Evolutionary conservation across 2,888 invertebrate genomes (phyloP).

Genomic region (Scaptomyza cyrtandrae): DNA sequence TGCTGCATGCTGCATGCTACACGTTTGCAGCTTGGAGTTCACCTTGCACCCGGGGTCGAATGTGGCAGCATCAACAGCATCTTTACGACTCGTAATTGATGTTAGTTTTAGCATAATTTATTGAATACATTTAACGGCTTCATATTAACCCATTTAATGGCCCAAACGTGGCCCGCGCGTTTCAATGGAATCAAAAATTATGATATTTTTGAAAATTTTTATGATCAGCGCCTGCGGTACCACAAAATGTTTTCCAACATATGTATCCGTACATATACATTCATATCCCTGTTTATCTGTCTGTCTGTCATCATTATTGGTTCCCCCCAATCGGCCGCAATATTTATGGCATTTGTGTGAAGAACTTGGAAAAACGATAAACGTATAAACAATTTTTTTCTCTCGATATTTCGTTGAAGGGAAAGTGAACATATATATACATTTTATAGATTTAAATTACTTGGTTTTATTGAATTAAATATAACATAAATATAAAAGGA

Average conservation of each 20-base stretch:
- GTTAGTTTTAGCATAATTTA: slow-evolving; percentile 82
- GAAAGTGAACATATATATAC: not conserved
- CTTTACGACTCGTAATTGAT: slow-evolving; percentile 82
- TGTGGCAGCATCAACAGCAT: slow-evolving; percentile 17
- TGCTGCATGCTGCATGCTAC: slow-evolving; percentile 8
- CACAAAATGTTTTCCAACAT: slow-evolving; percentile 46
- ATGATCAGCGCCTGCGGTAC: slow-evolving; percentile 48
- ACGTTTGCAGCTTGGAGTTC: slow-evolving; percentile 24
- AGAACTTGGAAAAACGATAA: slow-evolving; percentile 4
- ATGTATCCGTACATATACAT: too few relatives aligned
- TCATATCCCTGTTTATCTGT: not conserved
- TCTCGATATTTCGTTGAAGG: not conserved
- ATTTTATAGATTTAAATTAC: too few relatives aligned
- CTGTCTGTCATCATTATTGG: slow-evolving; percentile 53
- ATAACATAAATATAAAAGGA: not conserved
- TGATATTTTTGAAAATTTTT: slow-evolving; percentile 79
- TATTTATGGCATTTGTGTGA: slow-evolving; percentile 68
- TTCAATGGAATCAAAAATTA: slow-evolving; percentile 74
- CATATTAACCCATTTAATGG: slow-evolving; percentile 81
- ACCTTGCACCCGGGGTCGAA: slow-evolving; percentile 38
- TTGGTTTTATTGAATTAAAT: not conserved
- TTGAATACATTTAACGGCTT: slow-evolving; percentile 74
- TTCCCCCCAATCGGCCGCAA: slow-evolving; percentile 26
- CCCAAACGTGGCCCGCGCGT: slow-evolving; percentile 46
- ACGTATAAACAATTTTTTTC: not conserved